These are phyloP conservation scores for Brienomyrus brachyistius DNA, from an alignment of 2,113 vertebrate genomes.

Conservation along the genomic window DNA sequence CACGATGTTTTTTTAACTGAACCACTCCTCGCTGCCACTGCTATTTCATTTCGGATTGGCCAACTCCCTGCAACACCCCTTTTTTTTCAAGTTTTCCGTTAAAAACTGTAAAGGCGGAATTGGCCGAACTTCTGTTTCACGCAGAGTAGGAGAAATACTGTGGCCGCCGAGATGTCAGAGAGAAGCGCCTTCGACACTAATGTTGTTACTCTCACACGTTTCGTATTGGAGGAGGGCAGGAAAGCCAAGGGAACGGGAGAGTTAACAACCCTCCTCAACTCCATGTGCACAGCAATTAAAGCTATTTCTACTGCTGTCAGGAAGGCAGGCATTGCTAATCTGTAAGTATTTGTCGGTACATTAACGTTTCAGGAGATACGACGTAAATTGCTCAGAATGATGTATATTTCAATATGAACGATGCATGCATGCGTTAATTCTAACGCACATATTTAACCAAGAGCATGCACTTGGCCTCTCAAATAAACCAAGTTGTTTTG, in stretches of 20 bases:
- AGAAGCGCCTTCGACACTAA: slow-evolving; percentile 78
- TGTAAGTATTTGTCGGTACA: slow-evolving; percentile 57
- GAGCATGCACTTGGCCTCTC: neutral
- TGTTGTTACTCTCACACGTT: slow-evolving; percentile 84
- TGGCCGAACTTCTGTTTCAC: neutral
- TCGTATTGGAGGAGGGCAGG: slow-evolving; percentile 86
- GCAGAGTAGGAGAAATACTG: slow-evolving; percentile 11
- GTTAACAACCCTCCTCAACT: slow-evolving; percentile 86
- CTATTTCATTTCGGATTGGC: slow-evolving; percentile 44
- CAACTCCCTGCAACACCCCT: slow-evolving; percentile 43
- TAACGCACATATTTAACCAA: neutral
- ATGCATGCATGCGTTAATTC: neutral
- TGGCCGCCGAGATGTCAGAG: slow-evolving; percentile 69
- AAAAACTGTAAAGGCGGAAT: neutral
- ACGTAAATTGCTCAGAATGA: neutral
- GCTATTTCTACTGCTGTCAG: slow-evolving; percentile 91
- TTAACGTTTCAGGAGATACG: neutral
- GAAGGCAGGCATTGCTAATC: slow-evolving; percentile 89
- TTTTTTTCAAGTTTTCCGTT: neutral
- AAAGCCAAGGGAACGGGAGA: slow-evolving; percentile 79
- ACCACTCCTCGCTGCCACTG: slow-evolving; percentile 14
- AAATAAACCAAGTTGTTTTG: neutral
- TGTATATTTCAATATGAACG: neutral
- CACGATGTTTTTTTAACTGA: slow-evolving; percentile 27
- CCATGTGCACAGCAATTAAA: slow-evolving; percentile 87